Conservation (phyloP, 2,113 vertebrate species). For the Chionis minor region DNA sequence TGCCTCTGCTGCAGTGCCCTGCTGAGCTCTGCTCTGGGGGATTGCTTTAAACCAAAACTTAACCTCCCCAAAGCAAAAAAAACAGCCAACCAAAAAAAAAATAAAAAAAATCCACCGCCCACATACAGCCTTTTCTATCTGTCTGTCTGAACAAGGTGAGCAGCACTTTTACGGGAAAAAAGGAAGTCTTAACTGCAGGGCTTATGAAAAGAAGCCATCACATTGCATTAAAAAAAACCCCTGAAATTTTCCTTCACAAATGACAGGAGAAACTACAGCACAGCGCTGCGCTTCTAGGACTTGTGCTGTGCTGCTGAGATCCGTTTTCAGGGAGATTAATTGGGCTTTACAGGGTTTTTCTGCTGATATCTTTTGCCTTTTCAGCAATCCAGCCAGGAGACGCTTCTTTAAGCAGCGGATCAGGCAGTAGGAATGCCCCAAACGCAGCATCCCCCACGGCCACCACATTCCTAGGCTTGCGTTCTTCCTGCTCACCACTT, state of each 20-base stretch:
- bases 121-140: neutral
- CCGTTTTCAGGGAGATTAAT: neutral
- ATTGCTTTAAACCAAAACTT: neutral
- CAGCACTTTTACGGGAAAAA: neutral
- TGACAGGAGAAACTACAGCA: neutral
- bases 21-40: neutral
- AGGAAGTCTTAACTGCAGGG: neutral
- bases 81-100: no score
- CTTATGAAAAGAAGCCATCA: neutral
- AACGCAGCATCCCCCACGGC: neutral
- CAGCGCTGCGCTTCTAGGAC: neutral
- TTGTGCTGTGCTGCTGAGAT: neutral
- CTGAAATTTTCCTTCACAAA: neutral
- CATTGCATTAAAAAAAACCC: neutral
- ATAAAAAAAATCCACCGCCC: no score
- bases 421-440: neutral
- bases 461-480: accelerated
- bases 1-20: neutral
- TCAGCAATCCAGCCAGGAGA: neutral
- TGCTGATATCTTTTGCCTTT: neutral
- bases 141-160: neutral
- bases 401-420: neutral
- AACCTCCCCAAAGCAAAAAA: neutral
- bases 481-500: neutral
- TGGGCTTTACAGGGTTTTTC: neutral